These are phyloP conservation scores for Apogon talboti DNA, from an alignment of 2,797 vertebrate genomes.

Conservation along the genomic window DNA sequence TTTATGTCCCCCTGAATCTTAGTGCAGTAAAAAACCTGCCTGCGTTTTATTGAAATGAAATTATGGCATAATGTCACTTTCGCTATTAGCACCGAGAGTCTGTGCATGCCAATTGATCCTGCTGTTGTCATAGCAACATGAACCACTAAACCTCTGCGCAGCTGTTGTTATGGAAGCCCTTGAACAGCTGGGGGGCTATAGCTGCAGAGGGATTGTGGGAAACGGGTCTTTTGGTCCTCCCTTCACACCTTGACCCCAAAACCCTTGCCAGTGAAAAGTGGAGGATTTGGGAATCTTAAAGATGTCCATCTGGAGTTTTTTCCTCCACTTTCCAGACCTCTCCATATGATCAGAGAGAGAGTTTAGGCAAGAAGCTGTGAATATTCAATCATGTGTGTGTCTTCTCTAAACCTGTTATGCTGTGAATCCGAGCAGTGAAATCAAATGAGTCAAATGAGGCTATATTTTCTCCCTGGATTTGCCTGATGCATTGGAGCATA, in stretches of 20 bases:
- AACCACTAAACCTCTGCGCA: constrained; percentile 85
- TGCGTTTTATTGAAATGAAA: constrained; percentile 81
- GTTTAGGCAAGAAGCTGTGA: constrained; percentile 55
- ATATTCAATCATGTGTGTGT: constrained; percentile 59
- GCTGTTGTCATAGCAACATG: constrained; percentile 87
- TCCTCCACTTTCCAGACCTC: constrained; percentile 11
- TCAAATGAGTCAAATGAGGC: constrained; percentile 65
- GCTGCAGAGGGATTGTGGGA: constrained; percentile 83
- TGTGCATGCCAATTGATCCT: constrained; percentile 84
- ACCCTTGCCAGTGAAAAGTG: constrained; percentile 53
- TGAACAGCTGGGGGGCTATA: constrained; percentile 86
- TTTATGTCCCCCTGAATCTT: constrained; percentile 67
- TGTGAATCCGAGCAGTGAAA: constrained; percentile 41
- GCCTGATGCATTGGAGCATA: constrained; percentile 58
- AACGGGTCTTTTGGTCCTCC: constrained; percentile 78
- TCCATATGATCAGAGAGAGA: constrained; percentile 48
- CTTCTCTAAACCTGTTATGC: constrained; percentile 53
- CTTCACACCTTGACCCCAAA: constrained; percentile 80
- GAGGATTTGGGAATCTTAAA: constrained; percentile 69
- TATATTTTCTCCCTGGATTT: constrained; percentile 62
- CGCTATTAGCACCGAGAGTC: constrained; percentile 81
- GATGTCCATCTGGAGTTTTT: constrained; percentile 66
- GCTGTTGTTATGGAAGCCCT: constrained; percentile 87
- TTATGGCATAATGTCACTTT: constrained; percentile 84
- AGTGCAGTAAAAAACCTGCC: constrained; percentile 65